Evolutionary conservation across 2,113 vertebrate genomes (phyloP).

Genomic region (cat (Felis catus)): DNA sequence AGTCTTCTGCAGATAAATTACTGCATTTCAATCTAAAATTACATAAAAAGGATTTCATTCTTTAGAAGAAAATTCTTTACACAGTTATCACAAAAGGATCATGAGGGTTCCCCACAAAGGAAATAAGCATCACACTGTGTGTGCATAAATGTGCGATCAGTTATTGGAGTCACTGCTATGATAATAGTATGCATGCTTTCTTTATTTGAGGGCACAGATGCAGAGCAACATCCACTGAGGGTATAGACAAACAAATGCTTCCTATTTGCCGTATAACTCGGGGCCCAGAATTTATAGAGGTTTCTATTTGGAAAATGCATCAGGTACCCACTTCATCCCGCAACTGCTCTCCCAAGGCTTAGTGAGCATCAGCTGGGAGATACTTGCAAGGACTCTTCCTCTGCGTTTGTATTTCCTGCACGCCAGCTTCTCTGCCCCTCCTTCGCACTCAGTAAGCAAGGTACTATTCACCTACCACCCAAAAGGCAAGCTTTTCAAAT

Average conservation of each 20-base stretch:
- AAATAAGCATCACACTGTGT: background rate
- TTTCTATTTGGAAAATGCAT: background rate
- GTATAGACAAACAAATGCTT: conserved; percentile 8
- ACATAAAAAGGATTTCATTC: conserved; percentile 73
- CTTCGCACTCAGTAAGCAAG: background rate
- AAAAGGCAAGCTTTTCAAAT: background rate
- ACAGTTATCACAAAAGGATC: conserved; percentile 65
- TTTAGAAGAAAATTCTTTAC: conserved; percentile 65
- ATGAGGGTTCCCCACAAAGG: conserved; percentile 50
- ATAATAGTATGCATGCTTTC: background rate
- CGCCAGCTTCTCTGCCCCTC: background rate
- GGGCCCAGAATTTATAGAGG: conserved; percentile 43
- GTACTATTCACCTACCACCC: background rate
- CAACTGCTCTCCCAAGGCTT: background rate
- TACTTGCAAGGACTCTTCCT: background rate
- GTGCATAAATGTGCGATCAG: conserved; percentile 7
- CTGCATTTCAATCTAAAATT: conserved; percentile 74
- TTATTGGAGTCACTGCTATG: conserved; percentile 32
- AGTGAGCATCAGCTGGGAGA: background rate
- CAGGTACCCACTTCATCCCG: background rate
- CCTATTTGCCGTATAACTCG: background rate
- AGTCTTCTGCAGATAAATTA: conserved; percentile 80
- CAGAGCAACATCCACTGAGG: background rate
- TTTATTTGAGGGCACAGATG: conserved; percentile 35
- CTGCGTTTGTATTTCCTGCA: background rate